These are phyloP conservation scores for Meloidogyne floridensis DNA, from an alignment of 1,140 invertebrate genomes.

Conservation along the genomic window DNA sequence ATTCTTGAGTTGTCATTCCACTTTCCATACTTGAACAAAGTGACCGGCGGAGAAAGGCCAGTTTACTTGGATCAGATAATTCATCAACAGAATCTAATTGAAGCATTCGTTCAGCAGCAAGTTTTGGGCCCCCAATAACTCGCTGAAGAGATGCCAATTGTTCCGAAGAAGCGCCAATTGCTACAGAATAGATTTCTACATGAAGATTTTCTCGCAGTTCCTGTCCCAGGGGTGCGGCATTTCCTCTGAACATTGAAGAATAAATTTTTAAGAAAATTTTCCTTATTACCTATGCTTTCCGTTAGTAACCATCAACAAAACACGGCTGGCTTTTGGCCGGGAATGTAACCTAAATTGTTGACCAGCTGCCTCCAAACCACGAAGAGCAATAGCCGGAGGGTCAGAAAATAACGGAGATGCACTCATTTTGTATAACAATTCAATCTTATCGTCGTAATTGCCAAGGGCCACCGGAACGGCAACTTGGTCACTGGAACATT, in stretches of 20 bases:
- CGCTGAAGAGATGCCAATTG: slow-evolving; percentile 48
- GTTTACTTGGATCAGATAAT: slow-evolving; percentile 24
- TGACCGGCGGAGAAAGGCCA: slow-evolving; percentile 18
- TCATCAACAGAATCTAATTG: slow-evolving; percentile 42
- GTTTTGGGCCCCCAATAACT: slow-evolving; percentile 53
- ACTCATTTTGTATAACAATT: slow-evolving; percentile 58
- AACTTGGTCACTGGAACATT: slow-evolving; percentile 59
- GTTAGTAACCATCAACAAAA: slow-evolving; percentile 63
- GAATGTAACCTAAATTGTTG: slow-evolving; percentile 63
- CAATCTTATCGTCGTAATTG: slow-evolving; percentile 65
- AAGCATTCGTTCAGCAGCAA: slow-evolving; percentile 40
- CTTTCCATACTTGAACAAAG: slow-evolving; percentile 1
- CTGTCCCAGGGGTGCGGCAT: slow-evolving; percentile 55
- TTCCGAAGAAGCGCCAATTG: slow-evolving; percentile 48
- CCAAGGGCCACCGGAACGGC: slow-evolving; percentile 63
- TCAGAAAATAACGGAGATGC: slow-evolving; percentile 30
- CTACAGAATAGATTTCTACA: slow-evolving; percentile 61
- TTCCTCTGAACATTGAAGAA: slow-evolving; percentile 51
- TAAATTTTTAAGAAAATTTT: background rate
- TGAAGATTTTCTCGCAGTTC: slow-evolving; percentile 57
- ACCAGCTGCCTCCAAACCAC: slow-evolving; percentile 62
- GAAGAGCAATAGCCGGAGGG: slow-evolving; percentile 53
- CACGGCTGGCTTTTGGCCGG: slow-evolving; percentile 50
- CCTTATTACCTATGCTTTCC: slow-evolving; percentile 57
- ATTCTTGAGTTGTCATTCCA: too few relatives aligned